phyloP scores from a whole-genome alignment of 2,888 invertebrate genomes.

The Dryobotodes eremita region DNA sequence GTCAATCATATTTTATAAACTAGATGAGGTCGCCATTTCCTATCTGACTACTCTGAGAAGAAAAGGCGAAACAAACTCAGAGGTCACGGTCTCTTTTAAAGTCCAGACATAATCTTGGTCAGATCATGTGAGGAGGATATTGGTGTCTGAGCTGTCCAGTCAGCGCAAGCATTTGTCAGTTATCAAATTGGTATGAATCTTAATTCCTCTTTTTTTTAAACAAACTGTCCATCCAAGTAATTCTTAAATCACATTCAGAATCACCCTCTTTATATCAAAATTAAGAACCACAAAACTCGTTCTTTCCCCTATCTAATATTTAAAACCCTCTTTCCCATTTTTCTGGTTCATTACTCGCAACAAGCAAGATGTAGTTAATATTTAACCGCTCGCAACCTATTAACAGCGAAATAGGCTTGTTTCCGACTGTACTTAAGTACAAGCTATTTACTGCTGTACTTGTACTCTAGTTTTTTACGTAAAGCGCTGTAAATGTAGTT shows the following conservation, averaged over 20 bases:
- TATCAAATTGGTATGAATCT: neutral
- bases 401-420: constrained; percentile 65
- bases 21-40: too few relatives aligned
- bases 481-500: constrained; percentile 26
- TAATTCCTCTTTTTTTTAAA: neutral
- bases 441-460: constrained; percentile 50
- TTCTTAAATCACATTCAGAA: neutral
- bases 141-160: neutral
- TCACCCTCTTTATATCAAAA: neutral
- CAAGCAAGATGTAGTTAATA: constrained; percentile 57
- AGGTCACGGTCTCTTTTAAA: neutral
- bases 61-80: too few relatives aligned
- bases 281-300: constrained; percentile 15
- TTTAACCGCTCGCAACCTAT: constrained; percentile 58
- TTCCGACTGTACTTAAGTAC: constrained; percentile 39
- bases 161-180: neutral
- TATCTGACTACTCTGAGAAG: too few relatives aligned
- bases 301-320: constrained; percentile 40
- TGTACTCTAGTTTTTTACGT: constrained; percentile 26
- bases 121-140: neutral
- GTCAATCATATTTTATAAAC: too few relatives aligned
- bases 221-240: neutral
- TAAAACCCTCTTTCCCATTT: constrained; percentile 37
- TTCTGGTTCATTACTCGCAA: constrained; percentile 55
- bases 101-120: neutral